phyloP scores from a whole-genome alignment of 2,888 invertebrate species.

The Sthenelais limicola region DNA sequence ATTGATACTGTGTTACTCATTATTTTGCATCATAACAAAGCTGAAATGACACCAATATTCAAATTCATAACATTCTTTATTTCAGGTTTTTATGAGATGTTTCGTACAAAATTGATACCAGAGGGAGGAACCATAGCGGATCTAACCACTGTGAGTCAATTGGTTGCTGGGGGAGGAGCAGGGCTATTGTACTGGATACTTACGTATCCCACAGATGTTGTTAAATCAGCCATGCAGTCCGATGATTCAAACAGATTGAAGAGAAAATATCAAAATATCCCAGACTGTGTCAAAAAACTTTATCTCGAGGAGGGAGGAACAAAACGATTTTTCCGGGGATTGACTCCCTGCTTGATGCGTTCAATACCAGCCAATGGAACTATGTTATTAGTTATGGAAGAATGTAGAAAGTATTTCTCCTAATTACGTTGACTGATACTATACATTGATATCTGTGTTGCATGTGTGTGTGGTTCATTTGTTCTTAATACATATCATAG shows the following conservation, averaged over 20 bases:
- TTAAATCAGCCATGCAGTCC: constrained; percentile 54
- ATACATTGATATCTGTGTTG: too few species aligned
- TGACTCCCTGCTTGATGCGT: constrained; percentile 52
- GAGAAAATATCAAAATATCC: constrained; percentile 43
- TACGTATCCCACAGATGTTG: constrained; percentile 54
- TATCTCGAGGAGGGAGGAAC: constrained; percentile 52
- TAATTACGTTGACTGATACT: too few species aligned
- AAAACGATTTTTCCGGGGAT: constrained; percentile 52
- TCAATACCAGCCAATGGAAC: constrained; percentile 54
- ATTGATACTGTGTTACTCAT: too few species aligned
- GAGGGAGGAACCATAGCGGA: constrained; percentile 44
- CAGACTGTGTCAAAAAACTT: constrained; percentile 49
- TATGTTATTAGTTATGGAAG: constrained; percentile 49
- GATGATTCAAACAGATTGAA: constrained; percentile 47
- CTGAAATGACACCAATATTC: too few species aligned
- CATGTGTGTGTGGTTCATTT: too few species aligned
- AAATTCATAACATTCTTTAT: too few species aligned
- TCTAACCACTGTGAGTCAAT: constrained; percentile 37
- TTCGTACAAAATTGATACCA: constrained; percentile 45
- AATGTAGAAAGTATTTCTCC: constrained; percentile 30
- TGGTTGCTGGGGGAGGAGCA: constrained; percentile 50
- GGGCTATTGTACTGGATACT: constrained; percentile 53
- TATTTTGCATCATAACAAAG: too few species aligned
- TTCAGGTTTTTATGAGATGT: constrained; percentile 51
- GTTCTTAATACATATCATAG: too few species aligned